Conservation (phyloP, 2,888 invertebrate genomes). For the Cryptocephalus moraei region DNA sequence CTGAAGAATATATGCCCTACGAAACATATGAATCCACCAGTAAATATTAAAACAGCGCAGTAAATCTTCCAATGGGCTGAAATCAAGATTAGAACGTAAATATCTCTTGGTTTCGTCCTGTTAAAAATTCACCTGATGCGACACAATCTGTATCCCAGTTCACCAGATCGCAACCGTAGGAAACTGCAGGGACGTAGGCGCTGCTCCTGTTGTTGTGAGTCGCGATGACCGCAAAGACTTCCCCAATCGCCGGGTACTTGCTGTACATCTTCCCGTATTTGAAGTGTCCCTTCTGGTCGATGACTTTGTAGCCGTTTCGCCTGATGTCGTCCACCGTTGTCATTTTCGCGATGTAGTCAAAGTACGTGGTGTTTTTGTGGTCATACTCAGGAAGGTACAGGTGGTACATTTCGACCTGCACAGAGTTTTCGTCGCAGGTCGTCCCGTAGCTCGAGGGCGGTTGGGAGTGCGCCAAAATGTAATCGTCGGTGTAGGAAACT, state of each 20-base stretch:
- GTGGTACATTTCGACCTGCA: conserved; percentile 49
- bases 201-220: conserved; percentile 38
- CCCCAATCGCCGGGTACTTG: conserved; percentile 52
- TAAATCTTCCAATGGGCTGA: conserved; percentile 41
- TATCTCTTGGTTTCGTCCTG: conserved; percentile 6
- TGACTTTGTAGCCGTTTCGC: conserved; percentile 45
- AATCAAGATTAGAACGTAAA: conserved; percentile 28
- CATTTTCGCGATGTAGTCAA: conserved; percentile 50
- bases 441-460: conserved; percentile 38
- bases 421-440: conserved; percentile 30
- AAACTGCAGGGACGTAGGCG: conserved; percentile 57
- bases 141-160: conserved; percentile 41
- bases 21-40: conserved; percentile 53
- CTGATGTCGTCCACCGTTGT: conserved; percentile 46
- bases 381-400: conserved; percentile 50
- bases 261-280: conserved; percentile 40
- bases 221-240: conserved; percentile 49
- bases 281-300: conserved; percentile 9
- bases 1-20: conserved; percentile 56
- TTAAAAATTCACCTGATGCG: conserved; percentile 41
- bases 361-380: conserved; percentile 46
- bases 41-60: conserved; percentile 44
- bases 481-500: conserved; percentile 32
- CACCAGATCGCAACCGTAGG: conserved; percentile 53
- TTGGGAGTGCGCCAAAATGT: conserved; percentile 46